phyloP scores from a whole-genome alignment of 2,113 vertebrate species.

The Pimephales promelas region DNA sequence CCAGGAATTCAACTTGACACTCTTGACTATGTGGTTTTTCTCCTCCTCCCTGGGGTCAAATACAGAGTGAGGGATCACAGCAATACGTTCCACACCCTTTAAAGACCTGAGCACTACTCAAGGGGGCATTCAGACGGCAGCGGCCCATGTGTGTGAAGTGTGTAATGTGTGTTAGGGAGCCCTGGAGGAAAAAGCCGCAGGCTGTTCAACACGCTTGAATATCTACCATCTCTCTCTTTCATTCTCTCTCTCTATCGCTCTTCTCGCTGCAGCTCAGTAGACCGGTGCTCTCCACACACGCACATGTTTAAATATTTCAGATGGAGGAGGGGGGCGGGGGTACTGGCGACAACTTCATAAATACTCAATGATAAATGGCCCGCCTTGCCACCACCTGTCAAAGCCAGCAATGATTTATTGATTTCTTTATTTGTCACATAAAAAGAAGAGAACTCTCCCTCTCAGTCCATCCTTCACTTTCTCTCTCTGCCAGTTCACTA shows the following conservation, averaged over 20 bases:
- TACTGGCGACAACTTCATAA: conserved; percentile 74
- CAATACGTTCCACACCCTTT: conserved; percentile 43
- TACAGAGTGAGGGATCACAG: conserved; percentile 50
- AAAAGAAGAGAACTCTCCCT: conserved; percentile 64
- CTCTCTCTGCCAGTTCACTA: conserved; percentile 40
- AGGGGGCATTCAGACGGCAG: conserved; percentile 44
- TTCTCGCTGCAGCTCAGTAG: conserved; percentile 53
- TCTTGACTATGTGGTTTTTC: conserved; percentile 46
- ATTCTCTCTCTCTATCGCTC: background rate
- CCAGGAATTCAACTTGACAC: conserved; percentile 47
- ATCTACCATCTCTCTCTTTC: conserved; percentile 12
- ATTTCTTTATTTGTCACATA: conserved; percentile 80
- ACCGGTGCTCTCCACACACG: conserved; percentile 69
- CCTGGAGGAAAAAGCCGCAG: conserved; percentile 57
- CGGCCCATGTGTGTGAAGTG: conserved; percentile 56
- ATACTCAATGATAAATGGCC: conserved; percentile 75
- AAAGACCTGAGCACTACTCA: conserved; percentile 37
- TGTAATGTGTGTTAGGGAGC: conserved; percentile 55
- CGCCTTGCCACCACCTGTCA: conserved; percentile 69
- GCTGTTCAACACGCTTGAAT: conserved; percentile 52
- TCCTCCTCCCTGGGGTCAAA: conserved; percentile 48
- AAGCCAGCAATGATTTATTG: conserved; percentile 78
- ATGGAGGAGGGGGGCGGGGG: conserved; percentile 44
- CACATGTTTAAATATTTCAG: conserved; percentile 79
- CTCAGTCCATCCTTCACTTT: conserved; percentile 42